Conservation (phyloP, 1,140 invertebrate genomes). For the Saxidomus purpurata region DNA sequence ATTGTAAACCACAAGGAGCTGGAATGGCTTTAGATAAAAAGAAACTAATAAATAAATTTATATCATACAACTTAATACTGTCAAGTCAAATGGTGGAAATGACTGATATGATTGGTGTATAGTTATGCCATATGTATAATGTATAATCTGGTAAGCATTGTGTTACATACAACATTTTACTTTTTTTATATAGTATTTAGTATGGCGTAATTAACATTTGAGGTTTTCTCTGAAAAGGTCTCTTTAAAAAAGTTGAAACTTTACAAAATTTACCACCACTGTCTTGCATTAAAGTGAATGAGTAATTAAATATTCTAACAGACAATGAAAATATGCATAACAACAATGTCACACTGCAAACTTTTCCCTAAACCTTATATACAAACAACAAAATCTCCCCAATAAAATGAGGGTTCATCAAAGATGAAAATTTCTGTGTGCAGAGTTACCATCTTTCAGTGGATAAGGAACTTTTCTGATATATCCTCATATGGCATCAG, state of each 20-base stretch:
- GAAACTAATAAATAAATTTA: not conserved
- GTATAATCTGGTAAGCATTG: too few species aligned
- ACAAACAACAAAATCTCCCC: not conserved
- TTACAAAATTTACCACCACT: too few species aligned
- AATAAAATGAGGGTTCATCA: not conserved
- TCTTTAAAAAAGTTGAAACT: not conserved
- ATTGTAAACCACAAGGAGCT: not conserved
- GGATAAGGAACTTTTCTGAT: too few species aligned
- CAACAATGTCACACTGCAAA: constrained; percentile 15
- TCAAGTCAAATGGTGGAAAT: not conserved
- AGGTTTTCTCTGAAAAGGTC: too few species aligned
- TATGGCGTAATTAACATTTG: too few species aligned
- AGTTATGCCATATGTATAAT: too few species aligned
- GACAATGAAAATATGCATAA: not conserved
- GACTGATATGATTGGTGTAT: not conserved
- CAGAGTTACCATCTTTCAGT: too few species aligned
- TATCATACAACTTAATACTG: not conserved
- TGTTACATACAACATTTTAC: too few species aligned
- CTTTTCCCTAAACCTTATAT: constrained; percentile 27
- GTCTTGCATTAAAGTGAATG: not conserved
- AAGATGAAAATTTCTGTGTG: too few species aligned
- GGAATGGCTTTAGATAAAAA: not conserved
- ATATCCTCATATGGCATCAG: not conserved
- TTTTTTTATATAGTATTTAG: too few species aligned
- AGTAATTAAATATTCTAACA: not conserved